phyloP scores from a whole-genome alignment of 2,113 vertebrate species.

The Cyanoliseus patagonus region DNA sequence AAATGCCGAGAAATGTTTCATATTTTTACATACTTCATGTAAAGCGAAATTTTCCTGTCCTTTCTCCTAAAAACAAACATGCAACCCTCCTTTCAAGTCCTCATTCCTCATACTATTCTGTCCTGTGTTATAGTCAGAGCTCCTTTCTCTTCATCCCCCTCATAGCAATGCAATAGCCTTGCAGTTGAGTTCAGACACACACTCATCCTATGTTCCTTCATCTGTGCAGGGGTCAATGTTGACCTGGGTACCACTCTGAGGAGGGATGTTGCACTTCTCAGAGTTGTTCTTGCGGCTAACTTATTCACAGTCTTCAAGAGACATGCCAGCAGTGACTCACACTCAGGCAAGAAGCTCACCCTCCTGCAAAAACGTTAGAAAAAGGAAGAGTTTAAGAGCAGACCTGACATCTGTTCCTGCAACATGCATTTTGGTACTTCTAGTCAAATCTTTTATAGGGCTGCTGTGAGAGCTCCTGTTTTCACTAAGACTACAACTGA shows the following conservation, averaged over 20 bases:
- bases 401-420: neutral
- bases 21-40: slow-evolving; percentile 12
- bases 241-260: neutral
- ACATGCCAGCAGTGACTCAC: neutral
- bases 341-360: neutral
- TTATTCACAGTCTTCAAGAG: neutral
- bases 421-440: neutral
- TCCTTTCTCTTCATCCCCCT: neutral
- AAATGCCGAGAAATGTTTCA: neutral
- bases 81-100: neutral
- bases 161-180: neutral
- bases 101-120: neutral
- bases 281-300: neutral
- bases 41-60: neutral
- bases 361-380: neutral
- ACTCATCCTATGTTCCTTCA: neutral
- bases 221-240: neutral
- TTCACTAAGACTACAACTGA: neutral
- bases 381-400: neutral
- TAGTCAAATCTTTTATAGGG: neutral
- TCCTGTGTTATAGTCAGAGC: neutral
- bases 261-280: neutral
- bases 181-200: neutral
- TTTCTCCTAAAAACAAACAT: neutral
- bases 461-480: neutral